Percentiles rank a stretch among this genome's conserved stretches.
Evolutionary conservation across 92 coral and sea anemone genomes (phyloP).

Genomic region (Pocillopora grandis): DNA sequence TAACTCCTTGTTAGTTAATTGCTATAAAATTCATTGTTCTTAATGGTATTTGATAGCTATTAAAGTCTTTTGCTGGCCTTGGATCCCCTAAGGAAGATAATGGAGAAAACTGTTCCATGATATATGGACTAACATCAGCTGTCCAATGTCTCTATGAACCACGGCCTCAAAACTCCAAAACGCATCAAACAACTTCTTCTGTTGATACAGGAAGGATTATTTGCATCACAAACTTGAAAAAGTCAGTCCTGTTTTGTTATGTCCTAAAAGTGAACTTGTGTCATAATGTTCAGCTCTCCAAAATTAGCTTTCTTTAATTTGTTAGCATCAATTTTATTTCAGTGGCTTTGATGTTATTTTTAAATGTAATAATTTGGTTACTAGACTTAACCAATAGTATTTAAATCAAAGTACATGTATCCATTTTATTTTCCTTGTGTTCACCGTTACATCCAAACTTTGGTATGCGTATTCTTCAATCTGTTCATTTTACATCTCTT

Average conservation of each 20-base stretch:
- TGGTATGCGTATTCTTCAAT: too few species aligned
- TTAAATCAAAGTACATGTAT: too few species aligned
- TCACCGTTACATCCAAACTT: too few species aligned
- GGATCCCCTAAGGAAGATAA: conserved; percentile 76
- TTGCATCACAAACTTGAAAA: conserved; percentile 82
- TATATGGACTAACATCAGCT: conserved; percentile 83
- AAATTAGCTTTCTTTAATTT: too few species aligned
- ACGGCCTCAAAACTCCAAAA: conserved; percentile 60
- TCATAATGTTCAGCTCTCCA: not conserved
- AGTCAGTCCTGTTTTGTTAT: conserved; percentile 40
- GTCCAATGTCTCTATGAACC: conserved; percentile 80
- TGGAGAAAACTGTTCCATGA: conserved; percentile 74
- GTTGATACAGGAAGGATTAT: conserved; percentile 73
- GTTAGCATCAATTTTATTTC: too few species aligned
- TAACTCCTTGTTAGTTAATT: too few species aligned
- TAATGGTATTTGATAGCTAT: conserved; percentile 45
- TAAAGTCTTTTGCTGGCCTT: conserved; percentile 84
- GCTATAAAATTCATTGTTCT: too few species aligned
- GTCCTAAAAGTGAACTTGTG: not conserved
- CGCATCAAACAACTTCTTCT: conserved; percentile 42
- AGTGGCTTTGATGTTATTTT: too few species aligned
- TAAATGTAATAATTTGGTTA: too few species aligned
- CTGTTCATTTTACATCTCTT: too few species aligned
- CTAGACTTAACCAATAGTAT: too few species aligned
- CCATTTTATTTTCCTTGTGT: too few species aligned